phyloP scores from a whole-genome alignment of 1,140 invertebrate genomes.

The Habropoda laboriosa region DNA sequence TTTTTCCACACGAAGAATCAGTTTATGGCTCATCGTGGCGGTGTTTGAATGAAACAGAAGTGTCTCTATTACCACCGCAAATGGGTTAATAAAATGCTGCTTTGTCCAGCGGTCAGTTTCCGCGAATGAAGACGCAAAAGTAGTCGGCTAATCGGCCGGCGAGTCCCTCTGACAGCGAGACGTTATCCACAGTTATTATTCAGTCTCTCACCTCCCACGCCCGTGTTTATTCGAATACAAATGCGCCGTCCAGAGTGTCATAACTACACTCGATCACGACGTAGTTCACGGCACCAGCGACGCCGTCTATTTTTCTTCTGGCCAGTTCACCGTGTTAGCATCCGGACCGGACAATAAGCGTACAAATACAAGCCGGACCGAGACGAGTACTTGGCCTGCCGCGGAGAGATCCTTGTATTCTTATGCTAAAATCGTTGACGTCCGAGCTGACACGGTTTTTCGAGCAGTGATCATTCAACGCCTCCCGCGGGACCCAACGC shows the following conservation, averaged over 20 bases:
- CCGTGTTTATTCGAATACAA: constrained; percentile 66
- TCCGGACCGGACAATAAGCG: constrained; percentile 57
- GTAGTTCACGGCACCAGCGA: constrained; percentile 53
- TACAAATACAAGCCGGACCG: constrained; percentile 37
- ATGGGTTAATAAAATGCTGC: constrained; percentile 3
- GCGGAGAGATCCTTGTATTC: constrained; percentile 47
- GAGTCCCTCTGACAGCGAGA: constrained; percentile 54
- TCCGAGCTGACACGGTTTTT: constrained; percentile 61
- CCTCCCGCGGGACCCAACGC: constrained; percentile 25
- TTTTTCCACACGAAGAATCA: too few species aligned
- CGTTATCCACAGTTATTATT: constrained; percentile 67
- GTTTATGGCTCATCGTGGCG: too few species aligned
- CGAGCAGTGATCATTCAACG: constrained; percentile 48
- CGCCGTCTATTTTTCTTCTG: constrained; percentile 64
- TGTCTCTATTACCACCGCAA: too few species aligned
- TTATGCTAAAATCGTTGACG: constrained; percentile 67
- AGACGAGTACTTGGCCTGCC: constrained; percentile 7
- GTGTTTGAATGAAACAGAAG: too few species aligned
- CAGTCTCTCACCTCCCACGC: constrained; percentile 67
- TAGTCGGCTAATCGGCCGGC: constrained; percentile 19
- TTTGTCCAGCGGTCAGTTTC: constrained; percentile 14
- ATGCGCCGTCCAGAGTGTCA: constrained; percentile 62
- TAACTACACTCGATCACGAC: constrained; percentile 68
- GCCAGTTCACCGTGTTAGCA: constrained; percentile 48
- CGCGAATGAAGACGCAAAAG: constrained; percentile 61